Base-by-base conservation (phyloP, 2,113 vertebrate genomes). In the Pelecanoides urinatrix region DNA sequence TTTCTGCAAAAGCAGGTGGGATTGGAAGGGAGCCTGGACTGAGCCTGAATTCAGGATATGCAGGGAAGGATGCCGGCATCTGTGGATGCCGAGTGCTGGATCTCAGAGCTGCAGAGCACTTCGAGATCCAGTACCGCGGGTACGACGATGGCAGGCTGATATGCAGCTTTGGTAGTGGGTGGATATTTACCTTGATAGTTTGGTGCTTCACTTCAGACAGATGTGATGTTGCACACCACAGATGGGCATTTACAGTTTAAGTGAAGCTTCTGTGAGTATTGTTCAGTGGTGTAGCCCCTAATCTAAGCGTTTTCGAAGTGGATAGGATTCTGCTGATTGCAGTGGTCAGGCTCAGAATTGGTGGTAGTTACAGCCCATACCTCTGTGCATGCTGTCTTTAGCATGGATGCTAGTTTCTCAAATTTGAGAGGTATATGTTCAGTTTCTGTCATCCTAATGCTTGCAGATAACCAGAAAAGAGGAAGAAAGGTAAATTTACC, bases 321-420 rank as follows among this genome's bases (percentile, higher is more conserved):
- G 20, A 3, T 3, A 4, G 70, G 42, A 62, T 32, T 67, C 26
- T 75, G 38, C 65, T 75, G 44, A 32, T 74, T 7, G 47, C 38
- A 20, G 1, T 63, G 58, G 40, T 79, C 12, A 18, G 58, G n/a
- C 75, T 77, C 44, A n/a, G 56, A 45, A 27, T 0, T 49, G 17
- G 42, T 25, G 13, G 15, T 14, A 12, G 71, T 50, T 42, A 8
- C 47, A 63, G 29, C 38, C 34, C 21, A 2, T 83, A 66, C 15
- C 72, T 66, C 44, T 73, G 8, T 53, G 40, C 15, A 2, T 27
- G 27, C 56, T 62, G 40, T n/a, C n/a, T 71, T 67, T 26, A 19
- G 20, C 42, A 30, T 0, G 0, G 21, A 10, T 81, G 36, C 38
- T 55, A 2, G 1, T 32, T 81, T 66, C 56, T 70, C 32, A 32